These are phyloP conservation scores for Triplophysa bombifrons DNA, from an alignment of 2,797 vertebrate genomes.

Conservation along the genomic window DNA sequence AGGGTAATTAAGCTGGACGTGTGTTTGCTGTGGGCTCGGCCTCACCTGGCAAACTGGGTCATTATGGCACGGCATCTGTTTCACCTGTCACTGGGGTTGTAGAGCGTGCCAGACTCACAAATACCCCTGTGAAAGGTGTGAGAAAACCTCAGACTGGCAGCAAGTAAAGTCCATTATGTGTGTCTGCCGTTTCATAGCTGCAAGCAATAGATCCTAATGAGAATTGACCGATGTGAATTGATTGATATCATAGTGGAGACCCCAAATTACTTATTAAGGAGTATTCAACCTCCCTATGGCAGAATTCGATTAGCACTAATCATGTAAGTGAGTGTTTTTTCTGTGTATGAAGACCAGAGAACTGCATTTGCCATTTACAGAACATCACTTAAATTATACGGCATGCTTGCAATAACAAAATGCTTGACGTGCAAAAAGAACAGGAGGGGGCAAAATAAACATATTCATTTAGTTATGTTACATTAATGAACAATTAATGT, in stretches of 20 bases:
- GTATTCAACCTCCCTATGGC: slow-evolving; percentile 48
- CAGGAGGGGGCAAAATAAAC: not conserved
- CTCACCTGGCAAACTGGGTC: slow-evolving; percentile 46
- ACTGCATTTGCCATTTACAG: slow-evolving; percentile 29
- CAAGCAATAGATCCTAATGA: slow-evolving; percentile 51
- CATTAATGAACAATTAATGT: not conserved
- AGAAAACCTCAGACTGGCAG: slow-evolving; percentile 23
- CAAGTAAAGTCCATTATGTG: slow-evolving; percentile 22
- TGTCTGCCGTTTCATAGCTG: slow-evolving; percentile 20
- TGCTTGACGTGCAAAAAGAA: not conserved
- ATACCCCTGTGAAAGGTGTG: slow-evolving; percentile 1
- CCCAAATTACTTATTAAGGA: slow-evolving; percentile 54
- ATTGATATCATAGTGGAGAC: slow-evolving; percentile 52
- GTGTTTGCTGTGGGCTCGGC: slow-evolving; percentile 27
- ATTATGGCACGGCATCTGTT: slow-evolving; percentile 59
- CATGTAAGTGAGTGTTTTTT: slow-evolving; percentile 38
- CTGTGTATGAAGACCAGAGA: slow-evolving; percentile 43
- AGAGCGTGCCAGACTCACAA: not conserved
- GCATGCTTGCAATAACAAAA: not conserved
- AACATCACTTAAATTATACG: slow-evolving; percentile 4
- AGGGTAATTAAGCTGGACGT: slow-evolving; percentile 55
- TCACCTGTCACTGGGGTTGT: slow-evolving; percentile 38
- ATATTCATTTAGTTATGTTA: not conserved
- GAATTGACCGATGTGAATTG: slow-evolving; percentile 56
- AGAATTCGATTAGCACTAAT: slow-evolving; percentile 56